Percentiles rank a stretch among this genome's conserved stretches.
Conservation (phyloP, 2,888 invertebrate genomes). For the Dicranocentrus wangi region DNA sequence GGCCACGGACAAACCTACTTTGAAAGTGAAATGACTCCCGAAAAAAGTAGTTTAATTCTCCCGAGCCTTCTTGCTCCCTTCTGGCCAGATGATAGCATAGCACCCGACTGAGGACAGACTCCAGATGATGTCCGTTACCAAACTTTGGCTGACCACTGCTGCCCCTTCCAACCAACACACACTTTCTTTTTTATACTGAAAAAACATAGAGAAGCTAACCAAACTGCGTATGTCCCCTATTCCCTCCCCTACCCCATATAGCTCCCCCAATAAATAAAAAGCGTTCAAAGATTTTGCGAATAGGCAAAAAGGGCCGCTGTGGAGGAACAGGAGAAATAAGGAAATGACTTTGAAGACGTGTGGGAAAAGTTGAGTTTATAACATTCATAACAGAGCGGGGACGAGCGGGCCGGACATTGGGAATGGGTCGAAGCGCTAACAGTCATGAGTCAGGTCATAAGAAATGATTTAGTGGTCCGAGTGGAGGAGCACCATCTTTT, state of each 20-base stretch:
- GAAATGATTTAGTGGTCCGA: constrained; percentile 57
- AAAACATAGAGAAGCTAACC: not conserved
- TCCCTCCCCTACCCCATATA: no score
- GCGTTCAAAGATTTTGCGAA: constrained; percentile 51
- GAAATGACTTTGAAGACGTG: constrained; percentile 47
- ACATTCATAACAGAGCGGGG: no score
- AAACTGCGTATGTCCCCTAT: not conserved
- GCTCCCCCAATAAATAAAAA: constrained; percentile 35
- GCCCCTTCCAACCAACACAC: not conserved
- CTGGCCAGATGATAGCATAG: constrained; percentile 29
- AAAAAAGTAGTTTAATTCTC: constrained; percentile 64
- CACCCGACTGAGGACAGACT: constrained; percentile 38
- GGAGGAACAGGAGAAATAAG: constrained; percentile 10
- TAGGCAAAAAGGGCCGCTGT: not conserved
- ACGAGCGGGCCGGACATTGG: no score
- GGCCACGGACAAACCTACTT: no score
- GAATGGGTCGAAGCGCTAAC: constrained; percentile 34
- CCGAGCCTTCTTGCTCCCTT: constrained; percentile 41
- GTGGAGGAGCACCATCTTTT: constrained; percentile 48
- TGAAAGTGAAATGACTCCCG: constrained; percentile 49
- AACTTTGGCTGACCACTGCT: constrained; percentile 24
- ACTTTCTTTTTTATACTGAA: constrained; percentile 3
- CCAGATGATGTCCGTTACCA: constrained; percentile 49
- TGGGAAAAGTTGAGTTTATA: constrained; percentile 42
- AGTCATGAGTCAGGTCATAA: constrained; percentile 62